Percentiles rank a stretch among this genome's conserved stretches.
Evolutionary conservation across 1,140 invertebrate species (phyloP).

Genomic region (Lineus longissimus): DNA sequence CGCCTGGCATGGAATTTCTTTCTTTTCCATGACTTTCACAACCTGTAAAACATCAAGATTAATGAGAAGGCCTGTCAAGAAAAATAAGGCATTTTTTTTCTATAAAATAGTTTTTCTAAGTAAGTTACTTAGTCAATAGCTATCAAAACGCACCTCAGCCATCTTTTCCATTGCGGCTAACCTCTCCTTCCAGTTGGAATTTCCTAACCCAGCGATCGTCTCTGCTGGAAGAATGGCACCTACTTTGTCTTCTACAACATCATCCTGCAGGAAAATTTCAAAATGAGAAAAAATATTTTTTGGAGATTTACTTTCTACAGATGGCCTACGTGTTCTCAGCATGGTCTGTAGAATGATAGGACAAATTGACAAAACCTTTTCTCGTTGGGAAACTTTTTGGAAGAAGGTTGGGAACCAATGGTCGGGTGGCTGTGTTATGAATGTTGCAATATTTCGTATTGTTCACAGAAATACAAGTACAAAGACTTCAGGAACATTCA

Average conservation of each 20-base stretch:
- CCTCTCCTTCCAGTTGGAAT: slow-evolving; percentile 82
- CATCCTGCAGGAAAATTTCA: slow-evolving; percentile 52
- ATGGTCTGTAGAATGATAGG: no score
- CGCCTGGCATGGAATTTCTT: slow-evolving; percentile 70
- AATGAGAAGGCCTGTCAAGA: no score
- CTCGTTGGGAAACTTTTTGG: no score
- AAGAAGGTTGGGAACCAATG: no score
- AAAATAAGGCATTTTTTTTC: neutral
- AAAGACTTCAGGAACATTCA: no score
- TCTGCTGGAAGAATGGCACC: slow-evolving; percentile 62
- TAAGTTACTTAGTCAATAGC: neutral
- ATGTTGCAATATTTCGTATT: no score
- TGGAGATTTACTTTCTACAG: no score
- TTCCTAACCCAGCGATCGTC: slow-evolving; percentile 65
- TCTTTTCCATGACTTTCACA: slow-evolving; percentile 62
- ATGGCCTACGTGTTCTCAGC: no score
- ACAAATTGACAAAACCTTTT: no score
- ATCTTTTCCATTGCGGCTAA: slow-evolving; percentile 74
- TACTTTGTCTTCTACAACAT: slow-evolving; percentile 70
- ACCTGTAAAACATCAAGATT: slow-evolving; percentile 53
- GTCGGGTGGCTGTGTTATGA: no score
- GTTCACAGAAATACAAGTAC: no score
- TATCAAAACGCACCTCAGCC: slow-evolving; percentile 52
- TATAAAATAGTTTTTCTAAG: neutral
- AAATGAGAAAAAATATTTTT: slow-evolving; percentile 7